Percentiles rank a stretch among this genome's conserved stretches.
phyloP scores from a whole-genome alignment of 2,113 vertebrate species.

The Lota lota region DNA sequence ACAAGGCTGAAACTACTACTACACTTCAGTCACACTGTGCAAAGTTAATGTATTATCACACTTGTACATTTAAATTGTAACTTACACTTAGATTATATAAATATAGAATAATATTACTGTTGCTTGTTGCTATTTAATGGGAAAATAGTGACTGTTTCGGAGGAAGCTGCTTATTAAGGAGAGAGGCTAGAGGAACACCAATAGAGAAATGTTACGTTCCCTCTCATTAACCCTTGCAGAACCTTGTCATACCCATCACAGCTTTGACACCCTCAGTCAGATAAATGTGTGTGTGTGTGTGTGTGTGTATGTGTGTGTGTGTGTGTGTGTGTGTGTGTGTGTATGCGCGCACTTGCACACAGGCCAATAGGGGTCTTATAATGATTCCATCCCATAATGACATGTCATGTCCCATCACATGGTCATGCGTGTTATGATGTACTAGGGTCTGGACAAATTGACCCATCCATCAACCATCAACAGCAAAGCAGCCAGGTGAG shows the following conservation, averaged over 20 bases:
- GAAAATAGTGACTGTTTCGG: neutral
- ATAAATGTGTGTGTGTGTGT: neutral
- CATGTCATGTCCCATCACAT: conserved; percentile 25
- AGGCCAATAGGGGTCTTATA: conserved; percentile 10
- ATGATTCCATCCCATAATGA: conserved; percentile 22
- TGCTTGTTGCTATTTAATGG: conserved; percentile 14
- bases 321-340: conserved; percentile 9
- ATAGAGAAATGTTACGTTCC: neutral
- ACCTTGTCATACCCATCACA: neutral
- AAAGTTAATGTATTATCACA: no score
- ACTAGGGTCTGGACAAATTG: conserved; percentile 25
- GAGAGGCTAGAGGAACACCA: neutral
- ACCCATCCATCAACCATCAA: conserved; percentile 23
- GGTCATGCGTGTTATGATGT: conserved; percentile 30
- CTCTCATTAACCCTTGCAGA: neutral
- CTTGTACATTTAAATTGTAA: no score
- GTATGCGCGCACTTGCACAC: neutral
- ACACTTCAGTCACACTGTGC: no score
- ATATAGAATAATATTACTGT: no score
- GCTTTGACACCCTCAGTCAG: neutral
- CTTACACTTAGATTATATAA: no score
- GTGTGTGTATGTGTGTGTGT: conserved; percentile 10
- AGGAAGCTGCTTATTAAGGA: neutral
- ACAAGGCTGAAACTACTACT: neutral
- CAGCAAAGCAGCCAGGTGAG: conserved; percentile 25